Conservation (phyloP, 2,888 invertebrate species). For the Ophion obscuratus region DNA sequence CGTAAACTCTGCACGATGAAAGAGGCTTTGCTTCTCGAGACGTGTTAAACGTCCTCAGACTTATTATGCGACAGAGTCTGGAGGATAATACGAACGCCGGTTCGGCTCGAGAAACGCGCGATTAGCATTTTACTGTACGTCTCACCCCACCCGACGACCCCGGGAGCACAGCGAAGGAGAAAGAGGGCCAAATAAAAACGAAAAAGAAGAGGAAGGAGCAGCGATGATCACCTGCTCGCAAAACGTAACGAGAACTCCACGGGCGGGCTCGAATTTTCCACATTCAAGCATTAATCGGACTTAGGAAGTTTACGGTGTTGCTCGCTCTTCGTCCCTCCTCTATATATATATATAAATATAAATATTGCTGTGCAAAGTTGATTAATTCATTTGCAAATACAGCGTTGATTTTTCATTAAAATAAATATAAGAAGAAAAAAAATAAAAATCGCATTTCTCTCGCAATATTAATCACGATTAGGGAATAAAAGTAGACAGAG, state of each 20-base stretch:
- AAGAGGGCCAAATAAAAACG: neutral
- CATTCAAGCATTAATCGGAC: neutral
- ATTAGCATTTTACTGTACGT: neutral
- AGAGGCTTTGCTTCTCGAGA: neutral
- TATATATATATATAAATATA: neutral
- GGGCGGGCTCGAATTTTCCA: neutral
- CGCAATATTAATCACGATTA: neutral
- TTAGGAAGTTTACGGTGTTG: neutral
- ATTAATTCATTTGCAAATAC: neutral
- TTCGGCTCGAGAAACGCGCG: neutral
- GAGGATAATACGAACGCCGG: neutral
- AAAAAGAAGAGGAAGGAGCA: neutral
- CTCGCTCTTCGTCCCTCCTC: neutral
- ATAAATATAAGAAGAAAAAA: neutral
- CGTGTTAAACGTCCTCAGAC: neutral
- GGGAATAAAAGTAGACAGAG: neutral
- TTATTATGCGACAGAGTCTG: neutral
- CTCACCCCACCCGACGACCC: neutral
- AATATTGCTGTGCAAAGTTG: neutral
- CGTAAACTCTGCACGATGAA: neutral
- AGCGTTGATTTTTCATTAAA: neutral
- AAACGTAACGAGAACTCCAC: neutral
- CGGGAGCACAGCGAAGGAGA: neutral
- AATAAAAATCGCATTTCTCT: neutral
- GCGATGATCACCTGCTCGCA: neutral